Conservation (phyloP, 2,797 vertebrate genomes). For the Sparus aurata region DNA sequence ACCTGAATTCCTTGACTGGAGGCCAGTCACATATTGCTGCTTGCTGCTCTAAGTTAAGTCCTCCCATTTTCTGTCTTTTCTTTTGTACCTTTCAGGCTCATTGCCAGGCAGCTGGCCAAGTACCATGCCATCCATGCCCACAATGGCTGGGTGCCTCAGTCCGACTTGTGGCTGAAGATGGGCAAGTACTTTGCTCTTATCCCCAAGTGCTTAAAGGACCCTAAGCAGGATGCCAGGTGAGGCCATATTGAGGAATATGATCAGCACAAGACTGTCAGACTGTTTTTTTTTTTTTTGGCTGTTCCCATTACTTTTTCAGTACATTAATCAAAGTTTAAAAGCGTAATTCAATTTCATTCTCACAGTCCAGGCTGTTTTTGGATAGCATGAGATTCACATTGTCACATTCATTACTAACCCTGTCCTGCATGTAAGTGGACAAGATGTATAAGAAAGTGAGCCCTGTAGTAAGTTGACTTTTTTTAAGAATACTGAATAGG, state of each 20-base stretch:
- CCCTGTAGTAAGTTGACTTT: background rate
- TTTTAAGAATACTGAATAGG: background rate
- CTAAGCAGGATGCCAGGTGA: constrained; percentile 91
- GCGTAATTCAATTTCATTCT: background rate
- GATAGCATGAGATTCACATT: background rate
- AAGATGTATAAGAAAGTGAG: background rate
- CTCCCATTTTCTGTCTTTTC: constrained; percentile 10
- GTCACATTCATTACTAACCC: background rate
- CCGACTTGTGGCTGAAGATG: constrained; percentile 97
- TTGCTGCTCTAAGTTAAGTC: background rate
- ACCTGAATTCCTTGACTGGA: background rate
- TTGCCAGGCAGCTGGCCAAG: constrained; percentile 96
- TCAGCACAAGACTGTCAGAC: background rate
- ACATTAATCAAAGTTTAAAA: background rate
- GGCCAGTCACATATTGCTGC: background rate
- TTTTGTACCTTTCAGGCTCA: constrained; percentile 85
- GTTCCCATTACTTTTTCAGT: background rate
- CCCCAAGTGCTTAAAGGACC: constrained; percentile 91
- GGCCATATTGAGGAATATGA: background rate
- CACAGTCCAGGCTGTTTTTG: background rate
- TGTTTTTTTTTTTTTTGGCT: background rate
- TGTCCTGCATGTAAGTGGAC: background rate
- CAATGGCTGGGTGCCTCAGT: constrained; percentile 98
- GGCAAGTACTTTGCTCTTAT: constrained; percentile 96
- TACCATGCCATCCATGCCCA: constrained; percentile 98